phyloP scores from a whole-genome alignment of 2,113 vertebrate species.

The Ramphastos sulfuratus region DNA sequence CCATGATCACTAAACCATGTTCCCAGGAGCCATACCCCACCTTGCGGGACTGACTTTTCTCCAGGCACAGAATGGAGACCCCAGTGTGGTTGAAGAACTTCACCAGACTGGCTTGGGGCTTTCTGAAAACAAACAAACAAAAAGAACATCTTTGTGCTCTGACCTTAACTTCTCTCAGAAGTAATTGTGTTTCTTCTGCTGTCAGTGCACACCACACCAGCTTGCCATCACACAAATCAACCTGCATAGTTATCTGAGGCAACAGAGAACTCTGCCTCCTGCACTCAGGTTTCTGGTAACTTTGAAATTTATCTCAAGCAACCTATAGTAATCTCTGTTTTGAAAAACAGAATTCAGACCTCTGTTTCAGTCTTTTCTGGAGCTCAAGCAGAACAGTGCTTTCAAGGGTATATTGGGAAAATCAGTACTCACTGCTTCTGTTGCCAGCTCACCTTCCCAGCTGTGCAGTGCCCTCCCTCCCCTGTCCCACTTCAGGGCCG shows the following conservation, averaged over 20 bases:
- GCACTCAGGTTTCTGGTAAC: not conserved
- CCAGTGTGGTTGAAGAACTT: not conserved
- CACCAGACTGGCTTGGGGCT: not conserved
- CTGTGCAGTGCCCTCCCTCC: not conserved
- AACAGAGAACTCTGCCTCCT: not conserved
- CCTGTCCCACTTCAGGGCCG: not conserved
- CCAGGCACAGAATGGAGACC: not conserved
- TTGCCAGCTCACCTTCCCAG: constrained; percentile 8
- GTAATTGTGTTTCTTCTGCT: not conserved
- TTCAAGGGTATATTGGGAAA: constrained; percentile 26
- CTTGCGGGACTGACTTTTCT: not conserved
- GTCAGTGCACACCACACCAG: not conserved
- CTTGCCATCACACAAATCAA: not conserved
- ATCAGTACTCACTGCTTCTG: not conserved
- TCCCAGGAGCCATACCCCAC: not conserved
- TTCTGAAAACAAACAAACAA: not conserved
- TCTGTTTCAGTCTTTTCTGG: constrained; percentile 11
- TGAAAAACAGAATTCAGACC: constrained; percentile 17
- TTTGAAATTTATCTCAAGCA: not conserved
- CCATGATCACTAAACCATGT: too few relatives aligned
- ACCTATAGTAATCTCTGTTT: not conserved
- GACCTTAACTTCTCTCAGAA: not conserved
- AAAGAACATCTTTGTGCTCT: not conserved
- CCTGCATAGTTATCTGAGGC: not conserved
- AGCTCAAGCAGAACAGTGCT: not conserved